phyloP scores from a whole-genome alignment of 2,797 vertebrate genomes.

The Acipenser oxyrinchus region DNA sequence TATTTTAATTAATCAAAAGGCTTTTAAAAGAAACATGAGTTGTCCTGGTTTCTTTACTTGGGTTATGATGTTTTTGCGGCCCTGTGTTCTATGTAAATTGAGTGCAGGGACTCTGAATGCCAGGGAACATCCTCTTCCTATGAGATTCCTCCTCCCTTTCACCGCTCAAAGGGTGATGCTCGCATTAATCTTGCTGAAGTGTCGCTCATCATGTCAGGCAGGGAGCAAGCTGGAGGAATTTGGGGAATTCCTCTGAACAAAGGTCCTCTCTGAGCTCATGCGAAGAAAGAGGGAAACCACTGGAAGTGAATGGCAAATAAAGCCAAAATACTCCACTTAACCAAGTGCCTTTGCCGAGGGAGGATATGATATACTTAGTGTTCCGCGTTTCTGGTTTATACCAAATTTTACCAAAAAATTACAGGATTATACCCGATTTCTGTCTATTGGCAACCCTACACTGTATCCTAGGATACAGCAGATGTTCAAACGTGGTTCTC shows the following conservation, averaged over 20 bases:
- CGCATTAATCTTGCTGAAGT: neutral
- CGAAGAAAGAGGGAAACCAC: neutral
- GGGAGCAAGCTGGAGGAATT: neutral
- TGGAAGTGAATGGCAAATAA: neutral
- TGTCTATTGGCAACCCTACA: no score
- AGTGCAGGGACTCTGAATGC: neutral
- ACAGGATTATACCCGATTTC: no score
- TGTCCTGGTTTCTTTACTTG: no score
- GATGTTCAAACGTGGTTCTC: slow-evolving; percentile 9
- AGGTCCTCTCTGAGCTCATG: neutral
- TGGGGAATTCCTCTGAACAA: neutral
- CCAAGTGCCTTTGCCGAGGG: neutral
- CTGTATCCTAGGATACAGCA: slow-evolving; percentile 24
- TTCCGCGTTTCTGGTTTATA: slow-evolving; percentile 19
- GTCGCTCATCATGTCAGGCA: neutral
- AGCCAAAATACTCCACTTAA: neutral
- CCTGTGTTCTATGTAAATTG: neutral
- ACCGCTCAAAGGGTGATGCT: no score
- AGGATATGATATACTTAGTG: slow-evolving; percentile 8
- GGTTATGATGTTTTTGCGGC: no score
- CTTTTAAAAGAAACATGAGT: no score
- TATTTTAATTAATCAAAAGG: no score
- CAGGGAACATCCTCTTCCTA: neutral
- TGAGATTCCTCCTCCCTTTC: neutral
- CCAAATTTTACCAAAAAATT: no score